Base-by-base conservation (phyloP, 2,113 vertebrate genomes). In the Ibidorhyncha struthersii region DNA sequence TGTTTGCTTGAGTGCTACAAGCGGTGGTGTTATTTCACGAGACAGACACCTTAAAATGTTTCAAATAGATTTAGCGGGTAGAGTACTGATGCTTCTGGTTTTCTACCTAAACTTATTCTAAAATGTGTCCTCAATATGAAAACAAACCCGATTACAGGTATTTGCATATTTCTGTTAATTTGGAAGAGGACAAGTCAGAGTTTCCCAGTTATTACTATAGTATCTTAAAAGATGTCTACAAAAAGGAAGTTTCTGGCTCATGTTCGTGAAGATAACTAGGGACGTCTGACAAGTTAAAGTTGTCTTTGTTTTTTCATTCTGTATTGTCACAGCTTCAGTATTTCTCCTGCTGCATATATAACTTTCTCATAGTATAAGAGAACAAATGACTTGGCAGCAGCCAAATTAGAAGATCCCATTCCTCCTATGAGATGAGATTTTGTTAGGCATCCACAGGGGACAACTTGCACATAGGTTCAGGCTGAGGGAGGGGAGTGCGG, bases 381-480 rank as follows among this genome's bases (percentile, higher is more conserved):
- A 53, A 74, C 69, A 84, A 81, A 53, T 53, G 4, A 41, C 53
- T 78, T 36, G 32, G 19, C 38, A 85, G 34, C 17, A 29, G 16
- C 1, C 2, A 63, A 61, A 59, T 40, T 22, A 63, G 55, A 84
- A 22, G 43, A 36, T 62, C 14, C 10, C 15, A 2, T 88, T 40
- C 4, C 13, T 92, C 29, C 26, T n/a, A 4, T 19, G 43, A 61
- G 18, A 43, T 43, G 25, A 17, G 12, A 27, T 69, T 83, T 72
- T 2, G 1, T 66, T 74, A 19, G 32, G 5, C 52, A 55, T 66
- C 72, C 32, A 11, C 11, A 36, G 47, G 50, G 22, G 26, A 85
- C 29, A 50, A 30, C 32, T 45, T 55, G 14, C 8, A 2, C 0
- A 0, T 19, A 0, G 13, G 3, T 61, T 66, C 58, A 63, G 58